Evolutionary conservation across 2,888 invertebrate species (phyloP).

Genomic region (Melanargia galathea): DNA sequence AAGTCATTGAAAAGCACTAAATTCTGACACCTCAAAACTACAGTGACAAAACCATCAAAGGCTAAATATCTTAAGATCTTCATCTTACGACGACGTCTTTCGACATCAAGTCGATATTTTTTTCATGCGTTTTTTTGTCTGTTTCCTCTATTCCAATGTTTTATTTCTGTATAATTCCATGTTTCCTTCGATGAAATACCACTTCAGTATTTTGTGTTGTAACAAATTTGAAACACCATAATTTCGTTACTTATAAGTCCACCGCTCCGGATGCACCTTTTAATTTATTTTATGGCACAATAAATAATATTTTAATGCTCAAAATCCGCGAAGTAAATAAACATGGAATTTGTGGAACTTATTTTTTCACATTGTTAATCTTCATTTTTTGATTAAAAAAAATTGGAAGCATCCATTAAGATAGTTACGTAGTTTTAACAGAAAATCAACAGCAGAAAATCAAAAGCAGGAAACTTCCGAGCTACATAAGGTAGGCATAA

Average conservation of each 20-base stretch:
- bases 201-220: conserved; percentile 22
- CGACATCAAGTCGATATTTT: neutral
- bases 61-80: conserved; percentile 7
- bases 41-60: conserved; percentile 6
- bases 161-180: conserved; percentile 29
- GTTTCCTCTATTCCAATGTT: conserved; percentile 22
- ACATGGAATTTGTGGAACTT: too few species aligned
- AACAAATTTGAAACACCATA: conserved; percentile 30
- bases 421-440: conserved; percentile 15
- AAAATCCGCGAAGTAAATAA: neutral
- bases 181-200: conserved; percentile 35
- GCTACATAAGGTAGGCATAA: conserved; percentile 14
- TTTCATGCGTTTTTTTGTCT: conserved; percentile 7
- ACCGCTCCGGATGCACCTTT: conserved; percentile 27
- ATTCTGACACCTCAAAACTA: neutral
- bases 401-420: neutral
- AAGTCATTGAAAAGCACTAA: neutral
- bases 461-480: conserved; percentile 20
- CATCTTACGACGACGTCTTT: conserved; percentile 12
- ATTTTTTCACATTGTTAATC: neutral
- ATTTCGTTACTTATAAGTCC: conserved; percentile 36
- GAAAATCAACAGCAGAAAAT: conserved; percentile 6
- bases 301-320: neutral
- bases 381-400: neutral
- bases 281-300: neutral